Evolutionary conservation across 1,140 invertebrate genomes (phyloP), one percentile per base, ranked within the genome.

Genomic region (Meloidogyne hapla): DNA sequence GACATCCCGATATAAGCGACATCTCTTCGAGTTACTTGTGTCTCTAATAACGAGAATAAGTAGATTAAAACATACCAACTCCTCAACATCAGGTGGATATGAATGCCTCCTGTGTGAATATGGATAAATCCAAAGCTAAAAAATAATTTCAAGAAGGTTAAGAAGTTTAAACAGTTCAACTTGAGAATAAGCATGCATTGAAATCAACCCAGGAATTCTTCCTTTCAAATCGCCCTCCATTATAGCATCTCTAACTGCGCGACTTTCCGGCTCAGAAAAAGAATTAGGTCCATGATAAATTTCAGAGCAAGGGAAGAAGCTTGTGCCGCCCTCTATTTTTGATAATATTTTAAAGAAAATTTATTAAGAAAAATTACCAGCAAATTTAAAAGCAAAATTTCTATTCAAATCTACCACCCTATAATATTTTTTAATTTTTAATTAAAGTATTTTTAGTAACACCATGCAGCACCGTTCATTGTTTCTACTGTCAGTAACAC

Each of bases 231-330:
- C 80, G 8, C 79, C 71, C 12, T 83, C 69, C 1, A 86, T 18
- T 13, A 86, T 71, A 2, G 84, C 83, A 70, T 86, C 85, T 45
- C 85, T 45, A 21, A 86, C 76, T 1, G 83, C 80, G 56, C 83
- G 81, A 21, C 85, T 67, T 74, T 86, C 85, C 13, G 85, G 85
- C 65, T 86, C 85, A 71, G 82, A 84, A 81, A 86, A 86, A n/a
- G 86, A 63, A 25, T 68, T 74, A 8, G 76, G 56, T 42, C 85
- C 85, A 25, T 87, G 86, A 71, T 79, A 86, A 26, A 86, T 87
- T 69, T 86, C 85, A 0, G 84, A 86, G 64, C 85, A 86, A 1
- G 85, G 86, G 70, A 87, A 82, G 69, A 80, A 85, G 42, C 81
- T 84, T 15, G 86, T 78, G n/a, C 85, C 85, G 21, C 76, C 78